Conservation (phyloP, 1,140 invertebrate genomes). For the Rhizoglyphus robini region DNA sequence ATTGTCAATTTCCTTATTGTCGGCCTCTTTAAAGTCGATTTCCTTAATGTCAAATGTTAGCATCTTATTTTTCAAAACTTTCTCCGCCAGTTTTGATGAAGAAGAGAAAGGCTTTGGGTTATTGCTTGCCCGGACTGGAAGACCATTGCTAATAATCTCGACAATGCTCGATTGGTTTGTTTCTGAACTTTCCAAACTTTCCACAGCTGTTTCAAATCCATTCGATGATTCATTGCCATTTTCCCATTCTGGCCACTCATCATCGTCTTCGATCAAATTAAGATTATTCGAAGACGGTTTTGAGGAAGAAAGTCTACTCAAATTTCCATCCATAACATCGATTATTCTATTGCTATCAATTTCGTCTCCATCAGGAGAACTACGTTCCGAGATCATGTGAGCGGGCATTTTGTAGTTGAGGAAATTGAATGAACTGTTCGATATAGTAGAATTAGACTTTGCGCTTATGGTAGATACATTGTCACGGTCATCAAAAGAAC, state of each 20-base stretch:
- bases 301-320: neutral
- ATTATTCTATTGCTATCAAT: neutral
- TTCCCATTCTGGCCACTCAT: slow-evolving; percentile 11
- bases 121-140: too few relatives aligned
- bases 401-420: slow-evolving; percentile 3
- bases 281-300: neutral
- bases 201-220: neutral
- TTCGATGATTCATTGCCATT: neutral
- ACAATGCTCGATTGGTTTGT: too few relatives aligned
- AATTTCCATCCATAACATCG: neutral
- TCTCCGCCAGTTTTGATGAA: neutral
- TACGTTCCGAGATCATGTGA: slow-evolving; percentile 4
- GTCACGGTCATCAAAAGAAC: neutral
- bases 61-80: neutral
- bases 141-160: too few relatives aligned
- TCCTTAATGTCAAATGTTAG: slow-evolving; percentile 16
- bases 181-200: neutral
- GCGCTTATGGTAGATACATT: neutral
- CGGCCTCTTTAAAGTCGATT: slow-evolving; percentile 9
- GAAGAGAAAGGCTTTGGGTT: too few relatives aligned
- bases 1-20: slow-evolving; percentile 18
- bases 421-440: neutral
- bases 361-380: slow-evolving; percentile 17
- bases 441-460: neutral
- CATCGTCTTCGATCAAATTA: neutral